Conservation (phyloP, 1,140 invertebrate genomes). For the Drosophila truncata region DNA sequence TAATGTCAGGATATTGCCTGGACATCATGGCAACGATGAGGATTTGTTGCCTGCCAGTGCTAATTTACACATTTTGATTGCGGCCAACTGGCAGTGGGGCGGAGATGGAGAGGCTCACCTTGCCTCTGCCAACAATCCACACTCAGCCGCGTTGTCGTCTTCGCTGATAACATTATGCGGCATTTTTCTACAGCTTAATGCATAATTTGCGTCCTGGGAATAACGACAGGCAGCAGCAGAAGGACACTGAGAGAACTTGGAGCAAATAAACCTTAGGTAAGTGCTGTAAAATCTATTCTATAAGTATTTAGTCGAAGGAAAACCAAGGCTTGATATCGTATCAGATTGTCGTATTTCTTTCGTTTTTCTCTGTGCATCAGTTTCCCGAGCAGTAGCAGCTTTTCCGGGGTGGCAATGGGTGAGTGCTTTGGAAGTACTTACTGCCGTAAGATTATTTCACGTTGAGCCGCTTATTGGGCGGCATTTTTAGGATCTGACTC, state of each 20-base stretch:
- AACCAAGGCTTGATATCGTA: background rate
- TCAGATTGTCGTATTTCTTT: background rate
- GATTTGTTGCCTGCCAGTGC: conserved; percentile 72
- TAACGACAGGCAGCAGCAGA: conserved; percentile 39
- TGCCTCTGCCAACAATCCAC: conserved; percentile 17
- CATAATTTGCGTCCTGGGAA: conserved; percentile 83
- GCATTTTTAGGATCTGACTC: conserved; percentile 59
- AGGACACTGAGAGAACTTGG: conserved; percentile 5
- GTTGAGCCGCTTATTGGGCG: conserved; percentile 65
- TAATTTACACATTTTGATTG: conserved; percentile 83
- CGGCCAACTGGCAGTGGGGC: conserved; percentile 36
- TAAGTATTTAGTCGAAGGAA: background rate
- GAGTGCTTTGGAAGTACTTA: conserved; percentile 75
- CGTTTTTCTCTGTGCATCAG: conserved; percentile 25
- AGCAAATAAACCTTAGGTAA: background rate
- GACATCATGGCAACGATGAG: conserved; percentile 40
- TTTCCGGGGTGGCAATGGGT: conserved; percentile 31
- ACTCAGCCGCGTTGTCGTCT: conserved; percentile 26
- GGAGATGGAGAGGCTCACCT: conserved; percentile 33
- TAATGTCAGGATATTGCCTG: conserved; percentile 32
- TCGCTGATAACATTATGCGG: conserved; percentile 75
- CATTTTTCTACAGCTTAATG: conserved; percentile 83
- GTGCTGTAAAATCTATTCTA: background rate
- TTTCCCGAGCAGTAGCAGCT: conserved; percentile 13
- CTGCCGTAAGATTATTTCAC: conserved; percentile 78